A percentile compares a stretch with the other conserved stretches of the same genome.
These are phyloP conservation scores for Crocidura indochinensis DNA, from an alignment of 2,797 vertebrate species.

Conservation along the genomic window DNA sequence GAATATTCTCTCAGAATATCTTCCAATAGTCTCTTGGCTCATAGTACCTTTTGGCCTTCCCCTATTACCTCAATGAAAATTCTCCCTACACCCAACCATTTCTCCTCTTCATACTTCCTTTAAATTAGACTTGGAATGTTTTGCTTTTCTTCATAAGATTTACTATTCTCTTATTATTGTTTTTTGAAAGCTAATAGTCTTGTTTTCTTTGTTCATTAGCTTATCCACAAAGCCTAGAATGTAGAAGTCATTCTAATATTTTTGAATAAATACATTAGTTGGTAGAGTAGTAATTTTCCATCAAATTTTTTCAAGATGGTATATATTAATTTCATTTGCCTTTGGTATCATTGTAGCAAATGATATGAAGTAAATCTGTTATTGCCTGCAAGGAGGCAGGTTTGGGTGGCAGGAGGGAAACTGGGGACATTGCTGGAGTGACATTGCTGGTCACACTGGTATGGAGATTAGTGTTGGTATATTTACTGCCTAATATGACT, in stretches of 20 bases:
- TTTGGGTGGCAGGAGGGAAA: too few species aligned
- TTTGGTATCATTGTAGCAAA: too few species aligned
- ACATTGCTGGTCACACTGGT: too few species aligned
- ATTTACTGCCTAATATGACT: too few species aligned
- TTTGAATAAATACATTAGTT: conserved; percentile 24
- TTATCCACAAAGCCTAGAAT: conserved; percentile 8
- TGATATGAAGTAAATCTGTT: too few species aligned
- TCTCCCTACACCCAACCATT: neutral
- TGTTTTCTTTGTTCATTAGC: conserved; percentile 2
- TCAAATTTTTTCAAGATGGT: neutral
- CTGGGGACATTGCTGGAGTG: too few species aligned
- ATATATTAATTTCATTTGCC: neutral
- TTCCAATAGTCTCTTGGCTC: neutral
- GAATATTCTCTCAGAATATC: too few species aligned
- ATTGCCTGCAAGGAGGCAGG: too few species aligned
- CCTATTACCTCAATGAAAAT: neutral
- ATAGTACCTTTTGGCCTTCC: neutral
- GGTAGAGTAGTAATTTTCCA: conserved; percentile 3
- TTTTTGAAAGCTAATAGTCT: neutral
- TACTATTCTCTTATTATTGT: neutral
- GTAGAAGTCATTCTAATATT: conserved; percentile 14
- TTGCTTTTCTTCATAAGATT: neutral
- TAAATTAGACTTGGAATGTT: neutral
- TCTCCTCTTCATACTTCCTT: neutral
- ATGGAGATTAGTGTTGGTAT: too few species aligned